These are phyloP conservation scores for Pogonocichla stellata DNA, from an alignment of 2,113 vertebrate species.

Conservation along the genomic window DNA sequence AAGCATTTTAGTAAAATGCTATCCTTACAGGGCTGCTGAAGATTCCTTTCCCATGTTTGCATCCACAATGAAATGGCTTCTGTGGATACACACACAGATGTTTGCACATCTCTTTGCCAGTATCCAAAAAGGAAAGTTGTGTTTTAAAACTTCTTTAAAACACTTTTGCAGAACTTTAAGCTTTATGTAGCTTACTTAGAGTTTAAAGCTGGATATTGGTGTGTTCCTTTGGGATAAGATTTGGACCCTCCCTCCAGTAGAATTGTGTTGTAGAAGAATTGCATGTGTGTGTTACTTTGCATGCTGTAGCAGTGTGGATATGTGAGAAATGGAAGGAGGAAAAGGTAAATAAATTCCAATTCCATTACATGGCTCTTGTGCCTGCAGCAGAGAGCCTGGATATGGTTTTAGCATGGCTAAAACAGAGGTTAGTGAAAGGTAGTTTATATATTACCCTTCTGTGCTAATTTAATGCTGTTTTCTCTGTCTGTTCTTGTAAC, in stretches of 20 bases:
- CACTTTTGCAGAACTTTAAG: neutral
- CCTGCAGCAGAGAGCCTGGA: neutral
- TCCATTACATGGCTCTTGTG: neutral
- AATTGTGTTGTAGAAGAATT: neutral
- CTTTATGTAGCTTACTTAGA: neutral
- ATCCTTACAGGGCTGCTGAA: neutral
- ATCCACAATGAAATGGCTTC: neutral
- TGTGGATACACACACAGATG: neutral
- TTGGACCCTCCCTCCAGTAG: neutral
- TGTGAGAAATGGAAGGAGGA: neutral
- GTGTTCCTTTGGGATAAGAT: neutral
- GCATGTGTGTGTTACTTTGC: neutral
- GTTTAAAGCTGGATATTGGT: neutral
- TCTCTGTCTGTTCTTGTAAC: conserved; percentile 65
- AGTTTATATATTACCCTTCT: neutral
- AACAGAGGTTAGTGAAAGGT: neutral
- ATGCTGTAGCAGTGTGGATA: neutral
- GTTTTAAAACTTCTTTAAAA: conserved; percentile 28
- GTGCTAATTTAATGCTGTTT: conserved; percentile 70
- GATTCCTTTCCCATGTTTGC: neutral
- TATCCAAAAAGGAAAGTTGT: neutral
- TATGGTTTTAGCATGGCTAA: neutral
- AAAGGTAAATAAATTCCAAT: neutral
- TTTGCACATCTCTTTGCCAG: neutral
- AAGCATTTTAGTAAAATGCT: neutral